Conservation (phyloP, 2,113 vertebrate genomes). For the Egretta garzetta region DNA sequence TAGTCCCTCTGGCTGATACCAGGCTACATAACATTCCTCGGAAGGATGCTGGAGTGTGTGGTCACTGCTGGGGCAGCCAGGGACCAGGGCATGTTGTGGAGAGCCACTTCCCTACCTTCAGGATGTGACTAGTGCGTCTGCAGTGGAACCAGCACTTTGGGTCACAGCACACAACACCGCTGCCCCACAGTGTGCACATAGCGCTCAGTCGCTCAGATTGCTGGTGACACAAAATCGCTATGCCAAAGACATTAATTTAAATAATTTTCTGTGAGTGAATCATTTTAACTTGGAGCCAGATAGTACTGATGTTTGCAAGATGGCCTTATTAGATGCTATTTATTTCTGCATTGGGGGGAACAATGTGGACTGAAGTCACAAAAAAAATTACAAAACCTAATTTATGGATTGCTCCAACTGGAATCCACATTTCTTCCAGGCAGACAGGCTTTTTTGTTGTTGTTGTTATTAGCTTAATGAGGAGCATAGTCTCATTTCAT, state of each 20-base stretch:
- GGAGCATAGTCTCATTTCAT: slow-evolving; percentile 4
- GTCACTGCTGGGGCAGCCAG: neutral
- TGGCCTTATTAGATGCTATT: slow-evolving; percentile 1
- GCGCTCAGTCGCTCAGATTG: neutral
- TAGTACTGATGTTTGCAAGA: slow-evolving; percentile 18
- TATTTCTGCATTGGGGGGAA: slow-evolving; percentile 30
- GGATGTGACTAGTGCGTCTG: fast-evolving
- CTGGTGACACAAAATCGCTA: neutral
- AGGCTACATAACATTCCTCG: neutral
- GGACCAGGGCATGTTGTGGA: fast-evolving
- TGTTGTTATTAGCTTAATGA: slow-evolving; percentile 39
- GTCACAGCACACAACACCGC: neutral
- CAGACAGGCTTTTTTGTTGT: neutral
- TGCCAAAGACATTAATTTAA: slow-evolving; percentile 1
- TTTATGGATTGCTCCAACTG: slow-evolving; percentile 47
- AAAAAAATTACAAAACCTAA: slow-evolving; percentile 40
- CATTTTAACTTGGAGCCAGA: slow-evolving; percentile 25
- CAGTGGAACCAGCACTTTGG: neutral
- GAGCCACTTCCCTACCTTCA: neutral
- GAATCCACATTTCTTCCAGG: slow-evolving; percentile 57
- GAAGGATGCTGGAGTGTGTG: neutral
- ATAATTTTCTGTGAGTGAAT: neutral
- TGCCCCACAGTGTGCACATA: neutral
- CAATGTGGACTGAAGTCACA: slow-evolving; percentile 4
- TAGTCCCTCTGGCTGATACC: neutral